Conservation (phyloP, 2,797 vertebrate genomes). For the Rhabdomys pumilio region DNA sequence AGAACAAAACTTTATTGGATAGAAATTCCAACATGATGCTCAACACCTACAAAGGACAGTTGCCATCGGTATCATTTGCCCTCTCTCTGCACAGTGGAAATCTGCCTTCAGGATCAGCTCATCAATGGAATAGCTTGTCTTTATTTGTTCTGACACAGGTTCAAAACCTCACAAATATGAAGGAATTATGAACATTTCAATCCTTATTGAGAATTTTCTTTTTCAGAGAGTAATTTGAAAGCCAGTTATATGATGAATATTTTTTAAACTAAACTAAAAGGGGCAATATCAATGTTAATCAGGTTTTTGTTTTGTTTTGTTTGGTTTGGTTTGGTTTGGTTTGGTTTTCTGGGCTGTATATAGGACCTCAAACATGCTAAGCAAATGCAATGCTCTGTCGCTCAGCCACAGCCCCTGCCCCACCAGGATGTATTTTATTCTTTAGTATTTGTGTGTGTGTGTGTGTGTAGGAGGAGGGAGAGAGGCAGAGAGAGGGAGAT, state of each 20-base stretch:
- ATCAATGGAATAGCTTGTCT: background rate
- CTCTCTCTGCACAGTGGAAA: background rate
- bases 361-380: background rate
- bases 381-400: background rate
- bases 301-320: background rate
- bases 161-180: background rate
- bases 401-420: background rate
- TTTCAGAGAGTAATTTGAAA: constrained; percentile 39
- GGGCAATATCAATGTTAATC: background rate
- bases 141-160: background rate
- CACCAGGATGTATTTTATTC: background rate
- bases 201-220: background rate
- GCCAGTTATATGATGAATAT: background rate
- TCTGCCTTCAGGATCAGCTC: background rate
- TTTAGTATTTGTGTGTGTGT: background rate
- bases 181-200: background rate
- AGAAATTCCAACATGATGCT: background rate
- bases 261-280: background rate
- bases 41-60: background rate
- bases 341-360: background rate
- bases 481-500: too few relatives aligned
- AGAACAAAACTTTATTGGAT: background rate
- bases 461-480: background rate
- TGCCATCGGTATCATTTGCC: background rate
- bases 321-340: too few relatives aligned